phyloP scores from a whole-genome alignment of 2,888 invertebrate species.

The Polia nebulosa region DNA sequence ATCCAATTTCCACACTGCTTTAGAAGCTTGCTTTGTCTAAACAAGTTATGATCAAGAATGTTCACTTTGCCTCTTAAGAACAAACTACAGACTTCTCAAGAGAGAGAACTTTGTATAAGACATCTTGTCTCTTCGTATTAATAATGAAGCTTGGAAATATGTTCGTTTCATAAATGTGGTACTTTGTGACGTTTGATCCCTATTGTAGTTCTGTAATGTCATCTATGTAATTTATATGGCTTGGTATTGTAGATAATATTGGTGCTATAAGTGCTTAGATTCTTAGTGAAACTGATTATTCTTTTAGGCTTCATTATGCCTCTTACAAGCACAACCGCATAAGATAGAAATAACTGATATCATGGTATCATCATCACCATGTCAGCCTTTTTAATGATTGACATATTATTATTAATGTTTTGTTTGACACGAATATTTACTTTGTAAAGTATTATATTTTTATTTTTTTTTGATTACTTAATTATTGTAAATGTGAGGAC shows the following conservation, averaged over 20 bases:
- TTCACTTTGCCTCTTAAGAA: constrained; percentile 32
- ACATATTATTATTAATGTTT: too few species aligned
- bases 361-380: too few species aligned
- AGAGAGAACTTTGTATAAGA: constrained; percentile 27
- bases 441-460: too few species aligned
- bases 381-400: too few species aligned
- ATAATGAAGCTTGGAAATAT: constrained; percentile 9
- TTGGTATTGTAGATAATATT: neutral
- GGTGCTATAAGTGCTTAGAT: neutral
- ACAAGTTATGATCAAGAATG: constrained; percentile 44
- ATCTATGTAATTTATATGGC: neutral
- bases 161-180: neutral
- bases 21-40: constrained; percentile 41
- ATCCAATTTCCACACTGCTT: constrained; percentile 35
- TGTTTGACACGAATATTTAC: too few species aligned
- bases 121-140: constrained; percentile 10
- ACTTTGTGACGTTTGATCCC: neutral
- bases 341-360: too few species aligned
- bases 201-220: neutral
- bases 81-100: constrained; percentile 26
- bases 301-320: too few species aligned
- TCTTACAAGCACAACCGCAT: too few species aligned
- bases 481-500: too few species aligned
- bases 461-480: too few species aligned
- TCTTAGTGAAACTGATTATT: too few species aligned